Percentiles rank a stretch among this genome's conserved stretches.
These are phyloP conservation scores for Sebastes itinus DNA, from an alignment of 2,797 vertebrate species.

Conservation along the genomic window DNA sequence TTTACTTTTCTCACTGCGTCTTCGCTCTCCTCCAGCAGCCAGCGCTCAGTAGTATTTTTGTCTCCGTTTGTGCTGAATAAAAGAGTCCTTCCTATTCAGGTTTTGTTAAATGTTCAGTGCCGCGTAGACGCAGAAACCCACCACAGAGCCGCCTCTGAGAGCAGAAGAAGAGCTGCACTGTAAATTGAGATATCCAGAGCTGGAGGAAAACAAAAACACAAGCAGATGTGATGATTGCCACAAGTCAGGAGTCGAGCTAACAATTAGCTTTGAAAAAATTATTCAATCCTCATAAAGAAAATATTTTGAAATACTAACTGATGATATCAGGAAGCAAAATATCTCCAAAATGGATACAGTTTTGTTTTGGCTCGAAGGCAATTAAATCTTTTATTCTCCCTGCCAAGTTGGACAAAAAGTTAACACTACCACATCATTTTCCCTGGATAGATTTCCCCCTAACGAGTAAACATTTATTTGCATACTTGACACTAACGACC, in stretches of 20 bases:
- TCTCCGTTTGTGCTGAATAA: slow-evolving; percentile 21
- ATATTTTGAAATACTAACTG: not conserved
- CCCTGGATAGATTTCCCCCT: slow-evolving; percentile 36
- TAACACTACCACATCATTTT: slow-evolving; percentile 39
- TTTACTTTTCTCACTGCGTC: not conserved
- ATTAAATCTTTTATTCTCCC: slow-evolving; percentile 25
- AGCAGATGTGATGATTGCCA: slow-evolving; percentile 21
- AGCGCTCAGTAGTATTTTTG: slow-evolving; percentile 28
- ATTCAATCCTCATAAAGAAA: too few species aligned
- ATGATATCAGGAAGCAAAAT: not conserved
- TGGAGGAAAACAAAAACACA: not conserved
- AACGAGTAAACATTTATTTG: slow-evolving; percentile 70
- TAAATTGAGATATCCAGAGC: slow-evolving; percentile 7
- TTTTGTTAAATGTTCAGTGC: slow-evolving; percentile 34
- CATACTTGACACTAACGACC: slow-evolving; percentile 71
- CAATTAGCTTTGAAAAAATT: slow-evolving; percentile 3
- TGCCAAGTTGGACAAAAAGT: slow-evolving; percentile 51
- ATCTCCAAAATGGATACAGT: not conserved
- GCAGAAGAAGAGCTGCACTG: not conserved
- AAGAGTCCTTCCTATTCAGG: not conserved
- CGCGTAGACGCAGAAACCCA: not conserved
- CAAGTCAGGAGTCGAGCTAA: not conserved
- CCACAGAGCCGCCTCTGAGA: not conserved
- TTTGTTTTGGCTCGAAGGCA: slow-evolving; percentile 15
- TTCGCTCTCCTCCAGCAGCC: slow-evolving; percentile 10